Base-by-base conservation (phyloP, 2,888 invertebrate genomes). In the Caradrina kadenii region DNA sequence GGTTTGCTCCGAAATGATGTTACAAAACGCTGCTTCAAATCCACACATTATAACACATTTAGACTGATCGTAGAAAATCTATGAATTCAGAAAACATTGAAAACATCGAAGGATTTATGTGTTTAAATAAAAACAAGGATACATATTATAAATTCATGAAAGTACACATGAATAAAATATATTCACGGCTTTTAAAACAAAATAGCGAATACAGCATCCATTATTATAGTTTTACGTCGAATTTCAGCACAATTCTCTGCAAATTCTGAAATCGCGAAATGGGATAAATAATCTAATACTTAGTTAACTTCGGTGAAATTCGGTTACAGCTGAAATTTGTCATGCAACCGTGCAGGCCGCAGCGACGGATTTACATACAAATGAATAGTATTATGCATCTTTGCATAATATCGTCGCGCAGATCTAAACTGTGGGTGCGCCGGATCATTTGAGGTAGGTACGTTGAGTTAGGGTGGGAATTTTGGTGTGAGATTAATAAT, bases 321-420 rank as follows among this genome's bases (percentile, higher is more conserved):
- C 19, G 60, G 73, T 79, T 84, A 70, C 59, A 70, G 63, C 56
- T 53, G 31, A 72, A 82, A 82, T 82, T 82, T 71, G 82, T 74
- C 72, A 82, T 84, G 77, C 82, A 76, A 52, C 69, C 79, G 84
- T 73, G 70, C 76, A 81, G 64, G 58, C 81, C 26, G 50, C 70
- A 59, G 49, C 65, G 15, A 0, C 31, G 53, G 72, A 84, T 82
- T 82, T 69, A 82, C 84, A 82, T 82, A 74, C 72, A 84, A 82
- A 82, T 84, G 84, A 84, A 82, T 84, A 64, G 52, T 67, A 79
- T 82, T 84, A 84, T 82, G 68, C 45, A 82, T 72, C 73, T 79
- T 84, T 82, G 76, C 69, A 84, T 82, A 79, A 82, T 79, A 73
- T 73, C 48, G 15, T 56, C 11, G 11, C 45, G 21, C 58, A 64